Conservation (phyloP, 2,888 invertebrate genomes). For the Agapostemon virescens region DNA sequence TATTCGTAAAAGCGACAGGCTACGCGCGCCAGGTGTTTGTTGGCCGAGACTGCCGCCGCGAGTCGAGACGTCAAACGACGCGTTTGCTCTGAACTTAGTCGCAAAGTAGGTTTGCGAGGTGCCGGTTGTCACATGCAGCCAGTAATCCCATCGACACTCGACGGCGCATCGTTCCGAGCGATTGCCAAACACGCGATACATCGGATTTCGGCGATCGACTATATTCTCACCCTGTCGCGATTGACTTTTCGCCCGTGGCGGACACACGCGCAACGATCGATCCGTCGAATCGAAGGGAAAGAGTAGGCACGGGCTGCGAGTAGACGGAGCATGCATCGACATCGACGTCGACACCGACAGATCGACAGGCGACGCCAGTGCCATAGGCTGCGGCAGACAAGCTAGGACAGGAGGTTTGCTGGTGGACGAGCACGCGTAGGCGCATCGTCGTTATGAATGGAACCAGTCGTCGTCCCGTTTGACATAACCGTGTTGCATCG, state of each 20-base stretch:
- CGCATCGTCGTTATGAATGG: conserved; percentile 53
- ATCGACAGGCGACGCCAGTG: conserved; percentile 32
- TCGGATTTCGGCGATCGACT: neutral
- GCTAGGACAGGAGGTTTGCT: conserved; percentile 7
- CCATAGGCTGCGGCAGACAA: conserved; percentile 33
- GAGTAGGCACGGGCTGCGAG: conserved; percentile 11
- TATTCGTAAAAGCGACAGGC: conserved; percentile 2
- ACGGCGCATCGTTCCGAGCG: conserved; percentile 45
- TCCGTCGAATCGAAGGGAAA: neutral
- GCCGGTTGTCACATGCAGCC: conserved; percentile 72
- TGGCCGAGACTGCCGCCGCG: neutral
- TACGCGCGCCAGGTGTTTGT: conserved; percentile 18
- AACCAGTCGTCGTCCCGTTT: conserved; percentile 15
- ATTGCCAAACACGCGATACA: neutral
- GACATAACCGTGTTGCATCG: conserved; percentile 15
- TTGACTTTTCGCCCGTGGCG: neutral
- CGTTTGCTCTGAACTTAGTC: conserved; percentile 46
- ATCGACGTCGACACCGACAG: neutral
- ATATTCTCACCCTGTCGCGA: neutral
- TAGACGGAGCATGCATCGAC: conserved; percentile 35
- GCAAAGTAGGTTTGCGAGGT: conserved; percentile 31
- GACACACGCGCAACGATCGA: neutral
- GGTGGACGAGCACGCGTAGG: conserved; percentile 33
- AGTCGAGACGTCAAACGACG: conserved; percentile 5
- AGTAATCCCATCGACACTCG: conserved; percentile 65